A percentile compares a stretch with the other conserved stretches of the same genome.
These are phyloP conservation scores for Podarcis raffonei DNA, from an alignment of 2,113 vertebrate genomes.

Conservation along the genomic window DNA sequence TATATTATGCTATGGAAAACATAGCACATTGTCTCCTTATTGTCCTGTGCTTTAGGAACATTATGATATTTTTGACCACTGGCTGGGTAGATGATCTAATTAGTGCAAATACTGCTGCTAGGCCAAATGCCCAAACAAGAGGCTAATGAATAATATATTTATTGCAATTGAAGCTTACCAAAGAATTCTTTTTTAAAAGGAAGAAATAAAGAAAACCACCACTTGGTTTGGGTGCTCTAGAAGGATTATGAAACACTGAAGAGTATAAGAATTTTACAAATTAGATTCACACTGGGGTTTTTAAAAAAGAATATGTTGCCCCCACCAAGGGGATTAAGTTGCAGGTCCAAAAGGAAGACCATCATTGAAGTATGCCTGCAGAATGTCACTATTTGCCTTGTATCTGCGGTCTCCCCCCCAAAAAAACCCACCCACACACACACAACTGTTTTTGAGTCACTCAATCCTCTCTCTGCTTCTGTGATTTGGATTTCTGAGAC, in stretches of 20 bases:
- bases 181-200: too few species aligned
- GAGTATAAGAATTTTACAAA: conserved; percentile 7
- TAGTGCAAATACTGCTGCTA: conserved; percentile 52
- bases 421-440: too few species aligned
- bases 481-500: too few species aligned
- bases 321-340: neutral
- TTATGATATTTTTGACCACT: conserved; percentile 22
- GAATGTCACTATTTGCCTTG: too few species aligned
- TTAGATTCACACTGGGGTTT: neutral
- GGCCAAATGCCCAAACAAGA: neutral
- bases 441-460: too few species aligned
- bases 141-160: neutral
- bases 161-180: too few species aligned
- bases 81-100: conserved; percentile 48
- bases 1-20: neutral
- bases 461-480: too few species aligned
- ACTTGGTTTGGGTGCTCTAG: neutral
- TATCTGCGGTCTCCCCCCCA: too few species aligned
- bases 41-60: conserved; percentile 11
- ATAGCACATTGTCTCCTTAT: conserved; percentile 27
- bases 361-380: too few species aligned
- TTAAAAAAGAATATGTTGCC: conserved; percentile 17
- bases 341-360: neutral
- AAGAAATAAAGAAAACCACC: too few species aligned
- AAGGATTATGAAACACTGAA: conserved; percentile 24